Conservation (phyloP, 2,797 vertebrate species). For the Emydoidea blandingii region DNA sequence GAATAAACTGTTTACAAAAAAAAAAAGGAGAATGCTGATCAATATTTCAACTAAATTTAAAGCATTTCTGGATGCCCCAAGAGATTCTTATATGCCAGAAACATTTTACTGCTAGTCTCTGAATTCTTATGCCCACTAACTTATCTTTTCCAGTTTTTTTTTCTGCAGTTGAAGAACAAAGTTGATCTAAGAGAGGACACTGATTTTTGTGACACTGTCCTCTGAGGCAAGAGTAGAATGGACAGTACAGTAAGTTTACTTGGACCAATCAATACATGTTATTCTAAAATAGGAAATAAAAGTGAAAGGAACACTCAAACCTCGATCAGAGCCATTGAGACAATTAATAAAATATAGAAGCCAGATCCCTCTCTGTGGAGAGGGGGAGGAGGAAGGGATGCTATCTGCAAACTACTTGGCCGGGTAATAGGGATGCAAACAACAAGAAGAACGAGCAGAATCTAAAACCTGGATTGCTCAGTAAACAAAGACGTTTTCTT, state of each 20-base stretch:
- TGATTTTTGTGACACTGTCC: neutral
- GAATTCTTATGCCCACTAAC: neutral
- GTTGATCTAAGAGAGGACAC: neutral
- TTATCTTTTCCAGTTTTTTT: neutral
- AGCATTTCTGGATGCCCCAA: neutral
- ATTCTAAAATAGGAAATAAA: neutral
- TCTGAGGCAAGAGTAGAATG: neutral
- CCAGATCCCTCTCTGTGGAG: neutral
- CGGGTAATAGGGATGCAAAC: neutral
- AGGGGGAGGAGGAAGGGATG: neutral
- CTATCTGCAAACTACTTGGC: neutral
- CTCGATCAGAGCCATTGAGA: neutral
- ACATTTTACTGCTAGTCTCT: neutral
- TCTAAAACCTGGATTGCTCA: neutral
- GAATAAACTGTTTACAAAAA: neutral
- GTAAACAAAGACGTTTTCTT: neutral
- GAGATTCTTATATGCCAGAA: neutral
- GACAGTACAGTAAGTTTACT: neutral
- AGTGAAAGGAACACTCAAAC: neutral
- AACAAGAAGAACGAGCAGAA: neutral
- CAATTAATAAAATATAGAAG: neutral
- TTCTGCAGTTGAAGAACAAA: neutral
- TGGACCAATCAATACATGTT: neutral
- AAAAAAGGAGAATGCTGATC: neutral
- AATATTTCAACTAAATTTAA: neutral